Evolutionary conservation across 2,888 invertebrate species (phyloP).

Genomic region (Aphodius granarius): DNA sequence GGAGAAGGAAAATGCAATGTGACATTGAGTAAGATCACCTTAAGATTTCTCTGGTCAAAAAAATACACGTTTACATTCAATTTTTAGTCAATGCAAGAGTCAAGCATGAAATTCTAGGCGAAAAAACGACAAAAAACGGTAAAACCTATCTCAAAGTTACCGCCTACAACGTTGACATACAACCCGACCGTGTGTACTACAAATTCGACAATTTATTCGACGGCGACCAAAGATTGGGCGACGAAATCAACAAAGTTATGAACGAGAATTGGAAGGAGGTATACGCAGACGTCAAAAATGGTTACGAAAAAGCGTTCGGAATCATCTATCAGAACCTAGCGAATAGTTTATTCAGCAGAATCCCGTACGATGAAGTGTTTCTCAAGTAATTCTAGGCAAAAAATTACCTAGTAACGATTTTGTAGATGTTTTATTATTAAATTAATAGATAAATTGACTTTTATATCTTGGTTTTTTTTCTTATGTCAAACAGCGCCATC

Average conservation of each 20-base stretch:
- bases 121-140: slow-evolving; percentile 51
- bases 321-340: slow-evolving; percentile 64
- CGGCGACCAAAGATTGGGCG: slow-evolving; percentile 44
- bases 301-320: slow-evolving; percentile 67
- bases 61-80: neutral
- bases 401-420: no score
- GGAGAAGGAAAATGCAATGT: slow-evolving; percentile 68
- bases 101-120: slow-evolving; percentile 19
- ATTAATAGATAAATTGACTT: no score
- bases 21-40: slow-evolving; percentile 57
- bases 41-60: neutral
- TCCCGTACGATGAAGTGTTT: slow-evolving; percentile 54
- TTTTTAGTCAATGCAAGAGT: slow-evolving; percentile 18
- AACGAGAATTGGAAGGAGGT: slow-evolving; percentile 49
- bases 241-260: slow-evolving; percentile 49
- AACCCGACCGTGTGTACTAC: slow-evolving; percentile 62
- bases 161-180: slow-evolving; percentile 65
- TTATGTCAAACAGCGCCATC: no score
- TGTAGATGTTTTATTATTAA: no score
- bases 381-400: neutral
- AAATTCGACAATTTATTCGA: slow-evolving; percentile 68
- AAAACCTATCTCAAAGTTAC: slow-evolving; percentile 65
- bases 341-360: slow-evolving; percentile 66
- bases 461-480: no score
- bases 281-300: slow-evolving; percentile 57